These are phyloP conservation scores for Lycopodina hypogea DNA, from an alignment of 37 sponge, comb jelly and placozoan species.

Conservation along the genomic window DNA sequence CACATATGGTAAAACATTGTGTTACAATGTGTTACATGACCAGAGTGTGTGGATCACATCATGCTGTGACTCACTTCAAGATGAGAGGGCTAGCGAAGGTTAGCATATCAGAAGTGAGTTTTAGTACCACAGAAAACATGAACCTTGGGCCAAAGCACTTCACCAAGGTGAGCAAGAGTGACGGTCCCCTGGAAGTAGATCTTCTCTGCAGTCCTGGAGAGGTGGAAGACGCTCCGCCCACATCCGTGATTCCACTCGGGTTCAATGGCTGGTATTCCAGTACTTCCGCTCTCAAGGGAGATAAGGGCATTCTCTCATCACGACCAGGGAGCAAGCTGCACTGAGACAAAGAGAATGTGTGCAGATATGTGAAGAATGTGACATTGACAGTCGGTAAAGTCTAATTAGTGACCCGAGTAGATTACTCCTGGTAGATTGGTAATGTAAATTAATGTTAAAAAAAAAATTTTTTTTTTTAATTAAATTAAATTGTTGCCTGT, in stretches of 20 bases:
- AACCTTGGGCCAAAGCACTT: constrained; percentile 63
- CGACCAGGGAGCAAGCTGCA: no score
- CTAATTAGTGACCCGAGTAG: no score
- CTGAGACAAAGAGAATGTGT: no score
- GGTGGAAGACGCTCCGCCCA: background rate
- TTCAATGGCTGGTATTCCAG: constrained; percentile 5
- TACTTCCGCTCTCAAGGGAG: background rate
- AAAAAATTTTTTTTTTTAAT: no score
- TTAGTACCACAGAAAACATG: constrained; percentile 57
- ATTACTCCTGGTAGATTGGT: no score
- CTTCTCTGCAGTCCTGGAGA: background rate
- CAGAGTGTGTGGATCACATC: background rate
- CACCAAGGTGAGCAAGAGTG: constrained; percentile 55
- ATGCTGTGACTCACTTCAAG: constrained; percentile 62
- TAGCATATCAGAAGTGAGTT: constrained; percentile 59
- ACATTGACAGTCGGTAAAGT: no score
- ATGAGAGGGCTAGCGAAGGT: constrained; percentile 82
- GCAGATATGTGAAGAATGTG: no score
- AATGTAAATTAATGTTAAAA: no score
- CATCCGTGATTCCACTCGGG: background rate
- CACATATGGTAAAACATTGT: no score
- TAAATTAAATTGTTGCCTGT: no score
- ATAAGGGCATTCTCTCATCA: no score
- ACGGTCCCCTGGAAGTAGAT: constrained; percentile 25
- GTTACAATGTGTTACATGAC: no score